Percentiles rank a stretch among this genome's conserved stretches.
Evolutionary conservation across 2,113 vertebrate species (phyloP).

Genomic region (Propithecus coquereli): DNA sequence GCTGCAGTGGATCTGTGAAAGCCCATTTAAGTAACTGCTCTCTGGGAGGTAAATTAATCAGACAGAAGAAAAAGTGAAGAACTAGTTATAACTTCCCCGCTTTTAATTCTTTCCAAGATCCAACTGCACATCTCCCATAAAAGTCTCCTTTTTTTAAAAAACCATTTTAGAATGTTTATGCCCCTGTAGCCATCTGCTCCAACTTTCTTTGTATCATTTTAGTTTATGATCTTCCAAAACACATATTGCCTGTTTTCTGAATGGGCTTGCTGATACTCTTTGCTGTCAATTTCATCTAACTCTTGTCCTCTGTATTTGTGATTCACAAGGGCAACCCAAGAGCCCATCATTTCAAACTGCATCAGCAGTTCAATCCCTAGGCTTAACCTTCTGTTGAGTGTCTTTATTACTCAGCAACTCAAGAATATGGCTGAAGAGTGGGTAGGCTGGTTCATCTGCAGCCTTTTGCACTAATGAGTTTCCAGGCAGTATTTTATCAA

Average conservation of each 20-base stretch:
- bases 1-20: constrained; percentile 44
- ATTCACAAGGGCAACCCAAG: constrained; percentile 43
- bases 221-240: constrained; percentile 58
- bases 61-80: constrained; percentile 34
- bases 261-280: constrained; percentile 28
- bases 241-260: constrained; percentile 37
- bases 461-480: constrained; percentile 67
- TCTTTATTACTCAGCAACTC: constrained; percentile 45
- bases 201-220: constrained; percentile 34
- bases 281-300: constrained; percentile 14
- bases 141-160: constrained; percentile 38
- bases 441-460: background rate
- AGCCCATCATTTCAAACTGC: constrained; percentile 30
- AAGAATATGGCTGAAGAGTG: background rate
- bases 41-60: constrained; percentile 69
- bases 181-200: constrained; percentile 63
- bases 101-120: constrained; percentile 49
- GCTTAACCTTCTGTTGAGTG: constrained; percentile 55
- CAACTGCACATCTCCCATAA: constrained; percentile 58
- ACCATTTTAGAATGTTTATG: constrained; percentile 58
- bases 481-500: constrained; percentile 78
- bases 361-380: constrained; percentile 27
- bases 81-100: constrained; percentile 19
- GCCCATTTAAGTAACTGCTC: constrained; percentile 61
- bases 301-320: constrained; percentile 1